Base-by-base conservation (phyloP, 2,113 vertebrate species). In the Actenoides hombroni region DNA sequence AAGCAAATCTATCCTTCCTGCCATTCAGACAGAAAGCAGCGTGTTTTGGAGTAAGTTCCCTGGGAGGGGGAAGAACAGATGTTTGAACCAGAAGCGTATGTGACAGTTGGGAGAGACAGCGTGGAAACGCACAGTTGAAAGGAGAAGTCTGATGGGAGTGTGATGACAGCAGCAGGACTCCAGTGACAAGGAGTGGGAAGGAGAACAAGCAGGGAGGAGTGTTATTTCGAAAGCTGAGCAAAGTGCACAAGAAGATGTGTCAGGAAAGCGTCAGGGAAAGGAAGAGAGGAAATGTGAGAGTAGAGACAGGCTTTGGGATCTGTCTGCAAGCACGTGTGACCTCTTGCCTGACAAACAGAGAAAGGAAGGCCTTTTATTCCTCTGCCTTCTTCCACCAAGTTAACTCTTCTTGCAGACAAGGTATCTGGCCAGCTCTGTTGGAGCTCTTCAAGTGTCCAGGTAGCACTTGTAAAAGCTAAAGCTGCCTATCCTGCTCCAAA, bases 101-200 rank as follows among this genome's bases (percentile, higher is more conserved):
- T 97, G 95, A 96, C 96, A 96, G 95, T 94, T 97, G 94, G 88
- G 92, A 93, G 92, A 96, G 94, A 95, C 94, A 96, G 96, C 46
- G 81, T 96, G 94, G 96, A 97, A 96, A 95, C 48, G 33, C 93
- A 88, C 88, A 92, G 92, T 95, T 94, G 96, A 96, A 95, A 97
- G 92, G 91, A 97, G 89, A 96, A 96, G 91, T 95, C 95, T 97
- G 95, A 96, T 83, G 95, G 96, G 96, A 95, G 94, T 84, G 94
- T 94, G 96, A 95, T 96, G 96, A 97, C 96, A 95, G 96, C 95
- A 94, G 86, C 94, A 96, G 96, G 95, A 96, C 95, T 96, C 92
- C 92, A 54, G 88, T 94, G 96, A 97, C 96, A 97, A 93, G 95
- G 94, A 96, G 96, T 95, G 94, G 96, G 96, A 95, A 96, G 96